These are phyloP conservation scores for Willowsia nigromaculata DNA, from an alignment of 2,888 invertebrate species.

Conservation along the genomic window DNA sequence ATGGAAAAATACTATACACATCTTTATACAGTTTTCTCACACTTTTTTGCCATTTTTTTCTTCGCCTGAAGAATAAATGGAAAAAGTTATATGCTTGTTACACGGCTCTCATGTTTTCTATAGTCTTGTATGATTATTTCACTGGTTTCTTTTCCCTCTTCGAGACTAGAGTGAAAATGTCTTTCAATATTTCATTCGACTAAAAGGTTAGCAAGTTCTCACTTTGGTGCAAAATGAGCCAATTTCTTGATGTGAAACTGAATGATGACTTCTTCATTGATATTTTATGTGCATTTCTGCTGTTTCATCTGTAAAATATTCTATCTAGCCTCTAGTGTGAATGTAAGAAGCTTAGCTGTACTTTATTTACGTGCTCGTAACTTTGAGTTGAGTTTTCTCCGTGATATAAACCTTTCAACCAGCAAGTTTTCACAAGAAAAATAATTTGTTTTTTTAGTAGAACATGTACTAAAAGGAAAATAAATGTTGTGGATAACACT, in stretches of 20 bases:
- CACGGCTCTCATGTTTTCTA: not conserved
- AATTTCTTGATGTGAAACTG: constrained; percentile 78
- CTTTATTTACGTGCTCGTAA: not conserved
- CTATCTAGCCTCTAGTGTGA: not conserved
- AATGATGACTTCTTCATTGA: constrained; percentile 77
- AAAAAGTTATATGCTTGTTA: not conserved
- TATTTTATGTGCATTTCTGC: constrained; percentile 72
- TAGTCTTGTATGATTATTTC: constrained; percentile 43
- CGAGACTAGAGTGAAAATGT: constrained; percentile 67
- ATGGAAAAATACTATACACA: not conserved
- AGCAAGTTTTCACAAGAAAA: not conserved
- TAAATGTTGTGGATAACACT: too few species aligned
- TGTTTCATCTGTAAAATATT: not conserved
- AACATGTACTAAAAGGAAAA: too few species aligned
- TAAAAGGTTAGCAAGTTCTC: constrained; percentile 79
- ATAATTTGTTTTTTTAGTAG: not conserved
- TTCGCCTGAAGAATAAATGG: not conserved
- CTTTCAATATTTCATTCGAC: constrained; percentile 78
- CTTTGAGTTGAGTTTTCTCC: not conserved
- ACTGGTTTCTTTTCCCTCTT: constrained; percentile 43
- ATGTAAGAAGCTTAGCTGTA: not conserved
- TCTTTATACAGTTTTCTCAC: not conserved
- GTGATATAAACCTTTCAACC: constrained; percentile 21
- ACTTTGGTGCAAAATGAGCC: constrained; percentile 78
- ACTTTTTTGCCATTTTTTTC: not conserved